Evolutionary conservation across 2,888 invertebrate species (phyloP), one percentile per base, ranked within the genome.

Genomic region (Microplitis manilae): DNA sequence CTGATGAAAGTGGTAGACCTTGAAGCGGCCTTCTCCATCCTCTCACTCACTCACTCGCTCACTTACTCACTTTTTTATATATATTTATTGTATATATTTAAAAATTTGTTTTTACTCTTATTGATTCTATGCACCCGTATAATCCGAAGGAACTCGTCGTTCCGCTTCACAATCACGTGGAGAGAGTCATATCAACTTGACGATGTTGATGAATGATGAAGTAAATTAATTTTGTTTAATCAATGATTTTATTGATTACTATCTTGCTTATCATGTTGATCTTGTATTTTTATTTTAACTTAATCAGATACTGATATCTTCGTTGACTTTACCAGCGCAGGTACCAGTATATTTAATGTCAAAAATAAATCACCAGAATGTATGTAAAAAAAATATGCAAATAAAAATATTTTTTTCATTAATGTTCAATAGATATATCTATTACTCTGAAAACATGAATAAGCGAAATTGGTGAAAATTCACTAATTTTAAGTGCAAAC

Each of bases 1-100:
- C 82, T 82, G 81, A 81, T 81, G 78, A 81, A 81, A 82, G 80
- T 78, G 74, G 80, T 79, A 82, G 82, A 72, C 82, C 81, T 80
- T 82, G 82, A 78, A 72, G 79, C 81, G 82, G 78, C 82, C 82
- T 82, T 82, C 80, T 76, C 75, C 68, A 59, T 69, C 68, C 38
- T 76, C 75, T 41, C 68, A 13, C 59, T 50, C 8, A 50, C 50
- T 50, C 50, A 9, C 9, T 50, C 50, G 2, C 50, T 50, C 50
- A 50, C 50, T 50, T 13, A 50, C 13, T 8, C 6, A 50, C 50
- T 13, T 50, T 50, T 13, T 9, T 13, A 13, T 50, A 30, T 30
- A 30, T 50, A 50, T 8, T 1, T 50, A 50, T 50, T 50, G 50
- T 50, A 13, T 50, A 13, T 50, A 50, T 50, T 50, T 50, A 8